Evolutionary conservation across 2,888 invertebrate species (phyloP).

Genomic region (Drosophila dives): DNA sequence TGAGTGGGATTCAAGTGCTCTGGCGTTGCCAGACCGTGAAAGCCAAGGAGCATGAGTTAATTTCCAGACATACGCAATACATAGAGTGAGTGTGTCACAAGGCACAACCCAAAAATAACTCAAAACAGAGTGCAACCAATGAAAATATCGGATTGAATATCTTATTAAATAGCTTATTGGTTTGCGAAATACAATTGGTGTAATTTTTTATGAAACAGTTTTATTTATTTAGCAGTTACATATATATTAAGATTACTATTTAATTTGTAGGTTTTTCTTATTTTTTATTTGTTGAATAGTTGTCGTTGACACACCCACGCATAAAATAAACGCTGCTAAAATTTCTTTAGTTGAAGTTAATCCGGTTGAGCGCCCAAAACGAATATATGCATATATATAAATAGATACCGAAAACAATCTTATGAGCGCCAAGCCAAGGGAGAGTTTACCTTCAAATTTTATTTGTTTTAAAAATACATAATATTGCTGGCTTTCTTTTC

Average conservation of each 20-base stretch:
- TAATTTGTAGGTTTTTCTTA: conserved; percentile 15
- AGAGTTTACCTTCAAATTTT: conserved; percentile 19
- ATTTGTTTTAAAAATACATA: conserved; percentile 52
- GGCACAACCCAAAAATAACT: conserved; percentile 60
- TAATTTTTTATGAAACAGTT: conserved; percentile 56
- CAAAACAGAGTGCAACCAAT: conserved; percentile 11
- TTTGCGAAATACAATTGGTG: background rate
- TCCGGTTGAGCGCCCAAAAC: conserved; percentile 49
- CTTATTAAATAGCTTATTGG: conserved; percentile 9
- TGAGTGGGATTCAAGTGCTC: conserved; percentile 24
- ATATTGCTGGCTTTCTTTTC: conserved; percentile 43
- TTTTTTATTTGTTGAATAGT: conserved; percentile 13
- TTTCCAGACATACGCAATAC: conserved; percentile 20
- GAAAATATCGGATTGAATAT: conserved; percentile 2
- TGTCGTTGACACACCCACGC: conserved; percentile 46
- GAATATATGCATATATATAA: background rate
- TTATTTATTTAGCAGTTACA: conserved; percentile 59
- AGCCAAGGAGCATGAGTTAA: conserved; percentile 15
- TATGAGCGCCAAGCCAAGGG: conserved; percentile 35
- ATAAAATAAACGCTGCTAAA: conserved; percentile 7
- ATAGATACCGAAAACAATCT: conserved; percentile 17
- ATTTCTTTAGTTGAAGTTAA: conserved; percentile 25
- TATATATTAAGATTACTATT: conserved; percentile 46
- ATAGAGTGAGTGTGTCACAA: background rate
- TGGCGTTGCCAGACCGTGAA: conserved; percentile 45